phyloP scores from a whole-genome alignment of 2,113 vertebrate species.

The Puntigrus tetrazona region DNA sequence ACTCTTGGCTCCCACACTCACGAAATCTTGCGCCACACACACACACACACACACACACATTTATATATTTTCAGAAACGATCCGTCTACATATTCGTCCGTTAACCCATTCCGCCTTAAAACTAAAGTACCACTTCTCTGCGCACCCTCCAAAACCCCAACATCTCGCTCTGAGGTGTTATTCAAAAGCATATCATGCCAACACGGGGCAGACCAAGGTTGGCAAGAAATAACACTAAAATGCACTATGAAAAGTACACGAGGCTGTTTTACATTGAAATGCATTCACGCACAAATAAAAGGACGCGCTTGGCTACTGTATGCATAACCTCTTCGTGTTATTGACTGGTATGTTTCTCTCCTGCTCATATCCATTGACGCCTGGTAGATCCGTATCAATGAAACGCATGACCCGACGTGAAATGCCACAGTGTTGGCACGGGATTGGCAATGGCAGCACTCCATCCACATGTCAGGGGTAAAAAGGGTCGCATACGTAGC shows the following conservation, averaged over 20 bases:
- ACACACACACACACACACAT: not conserved
- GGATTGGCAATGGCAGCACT: not conserved
- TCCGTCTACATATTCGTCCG: constrained; percentile 49
- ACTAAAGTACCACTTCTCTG: not conserved
- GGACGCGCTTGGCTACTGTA: not conserved
- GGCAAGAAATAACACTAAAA: not conserved
- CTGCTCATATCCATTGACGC: not conserved
- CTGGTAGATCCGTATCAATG: not conserved
- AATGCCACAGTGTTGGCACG: not conserved
- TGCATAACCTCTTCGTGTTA: not conserved
- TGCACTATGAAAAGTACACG: not conserved
- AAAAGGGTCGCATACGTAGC: not conserved
- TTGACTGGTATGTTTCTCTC: not conserved
- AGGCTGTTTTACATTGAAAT: not conserved
- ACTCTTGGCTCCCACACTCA: constrained; percentile 43
- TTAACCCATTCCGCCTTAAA: not conserved
- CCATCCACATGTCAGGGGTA: not conserved
- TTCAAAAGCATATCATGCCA: not conserved
- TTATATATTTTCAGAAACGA: constrained; percentile 27
- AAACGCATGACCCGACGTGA: constrained; percentile 18
- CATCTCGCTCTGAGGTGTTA: not conserved
- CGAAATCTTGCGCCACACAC: constrained; percentile 48
- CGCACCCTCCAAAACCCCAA: not conserved
- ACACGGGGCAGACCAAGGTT: not conserved
- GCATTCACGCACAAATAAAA: not conserved